phyloP scores from a whole-genome alignment of 2,888 invertebrate genomes.

The Epistrophe eligans region DNA sequence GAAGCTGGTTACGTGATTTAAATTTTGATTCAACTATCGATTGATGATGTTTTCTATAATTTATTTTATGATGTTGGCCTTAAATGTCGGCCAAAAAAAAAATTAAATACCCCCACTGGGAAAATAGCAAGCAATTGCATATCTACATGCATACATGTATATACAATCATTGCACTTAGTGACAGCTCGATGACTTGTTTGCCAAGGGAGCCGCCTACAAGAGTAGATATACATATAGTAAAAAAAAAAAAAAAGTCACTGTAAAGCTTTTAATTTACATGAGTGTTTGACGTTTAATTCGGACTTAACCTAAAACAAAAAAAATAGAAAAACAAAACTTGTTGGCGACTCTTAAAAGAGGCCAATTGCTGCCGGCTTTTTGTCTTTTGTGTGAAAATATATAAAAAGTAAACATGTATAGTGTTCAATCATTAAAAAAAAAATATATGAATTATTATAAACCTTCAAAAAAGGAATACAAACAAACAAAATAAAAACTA shows the following conservation, averaged over 20 bases:
- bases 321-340: background rate
- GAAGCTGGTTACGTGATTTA: slow-evolving; percentile 48
- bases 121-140: background rate
- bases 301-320: slow-evolving; percentile 50
- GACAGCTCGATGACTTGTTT: slow-evolving; percentile 32
- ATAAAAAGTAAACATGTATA: background rate
- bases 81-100: slow-evolving; percentile 10
- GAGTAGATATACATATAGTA: background rate
- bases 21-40: slow-evolving; percentile 52
- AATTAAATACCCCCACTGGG: background rate
- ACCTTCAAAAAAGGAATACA: slow-evolving; percentile 18
- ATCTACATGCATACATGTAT: no score
- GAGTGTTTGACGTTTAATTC: slow-evolving; percentile 36
- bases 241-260: slow-evolving; percentile 17
- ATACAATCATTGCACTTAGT: slow-evolving; percentile 4
- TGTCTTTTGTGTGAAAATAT: background rate
- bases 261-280: slow-evolving; percentile 21
- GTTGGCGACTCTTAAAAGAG: slow-evolving; percentile 16
- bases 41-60: slow-evolving; percentile 5
- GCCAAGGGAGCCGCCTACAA: background rate
- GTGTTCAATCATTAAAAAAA: slow-evolving; percentile 1
- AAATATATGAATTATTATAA: slow-evolving; percentile 8
- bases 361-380: slow-evolving; percentile 17
- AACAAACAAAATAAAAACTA: background rate
- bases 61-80: background rate